Evolutionary conservation across 2,888 invertebrate species (phyloP), one percentile per base, ranked within the genome.

Genomic region (Hirudinaria manillensis): DNA sequence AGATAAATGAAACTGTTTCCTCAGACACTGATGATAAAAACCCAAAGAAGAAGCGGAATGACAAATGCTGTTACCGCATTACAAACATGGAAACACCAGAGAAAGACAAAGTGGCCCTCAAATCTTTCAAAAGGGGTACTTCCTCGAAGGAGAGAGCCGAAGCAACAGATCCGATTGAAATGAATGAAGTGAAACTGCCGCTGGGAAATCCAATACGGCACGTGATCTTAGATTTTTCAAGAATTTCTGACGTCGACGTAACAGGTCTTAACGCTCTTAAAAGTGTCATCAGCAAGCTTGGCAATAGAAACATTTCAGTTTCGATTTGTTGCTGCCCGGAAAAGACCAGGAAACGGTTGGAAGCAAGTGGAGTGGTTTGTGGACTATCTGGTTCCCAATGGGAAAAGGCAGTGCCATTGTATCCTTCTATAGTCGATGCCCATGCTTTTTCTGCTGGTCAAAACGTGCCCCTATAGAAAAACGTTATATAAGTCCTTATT

Each of bases 171-270:
- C 68, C 13, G 29, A 16, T n/a, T 61, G 3, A 16, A 10, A 1
- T 10, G 2, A 61, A 19, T 61, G 24, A 24, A 27, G 6, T 29
- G 24, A 29, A 29, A 29, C 21, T 61, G 2, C 24, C 24, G 13
- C 24, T 27, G 24, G 24, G 13, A 61, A 61, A 61, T 61, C 6
- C 4, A 24, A 29, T 61, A 16, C 2, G 19, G 34, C 65, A 34
- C 45, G 75, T 83, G 65, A 78, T 83, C 36, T 73, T 83, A n/a
- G 83, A 83, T 76, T 82, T 82, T 72, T 80, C 81, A 19, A 76
- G 80, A n/a, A 80, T 83, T 36, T 80, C 81, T 36, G 83, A 82
- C 76, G 80, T 83, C 21, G 83, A 83, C 72, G 77, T 82, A 0
- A 80, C 80, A 21, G 83, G 83, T 0, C 53, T 82, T 7, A 80